These are phyloP conservation scores for Neolamprologus kungweensis DNA, from an alignment of 2,113 vertebrate species.

Conservation along the genomic window DNA sequence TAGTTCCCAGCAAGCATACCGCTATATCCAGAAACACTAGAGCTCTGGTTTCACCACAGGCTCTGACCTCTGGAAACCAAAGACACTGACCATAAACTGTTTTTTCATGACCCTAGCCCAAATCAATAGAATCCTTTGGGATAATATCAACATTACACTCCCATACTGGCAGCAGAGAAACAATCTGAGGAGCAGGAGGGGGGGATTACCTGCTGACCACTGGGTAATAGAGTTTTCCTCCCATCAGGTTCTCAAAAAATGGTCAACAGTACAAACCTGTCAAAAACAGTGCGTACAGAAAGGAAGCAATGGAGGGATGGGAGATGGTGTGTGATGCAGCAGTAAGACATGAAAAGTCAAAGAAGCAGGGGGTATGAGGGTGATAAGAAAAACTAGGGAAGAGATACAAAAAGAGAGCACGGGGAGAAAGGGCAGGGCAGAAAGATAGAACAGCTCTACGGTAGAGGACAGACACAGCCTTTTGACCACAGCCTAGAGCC, in stretches of 20 bases:
- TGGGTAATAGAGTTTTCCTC: slow-evolving; percentile 40
- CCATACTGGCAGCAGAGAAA: slow-evolving; percentile 39
- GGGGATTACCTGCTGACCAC: slow-evolving; percentile 31
- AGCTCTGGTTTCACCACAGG: slow-evolving; percentile 64
- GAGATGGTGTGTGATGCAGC: background rate
- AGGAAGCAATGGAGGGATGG: background rate
- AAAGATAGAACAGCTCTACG: slow-evolving; percentile 14
- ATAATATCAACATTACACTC: slow-evolving; percentile 64
- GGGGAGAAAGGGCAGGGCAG: background rate
- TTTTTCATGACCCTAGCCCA: slow-evolving; percentile 58
- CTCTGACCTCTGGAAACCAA: slow-evolving; percentile 69
- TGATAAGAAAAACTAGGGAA: background rate
- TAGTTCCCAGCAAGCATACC: slow-evolving; percentile 55
- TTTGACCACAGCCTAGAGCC: slow-evolving; percentile 55
- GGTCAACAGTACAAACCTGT: slow-evolving; percentile 20
- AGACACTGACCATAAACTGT: slow-evolving; percentile 65
- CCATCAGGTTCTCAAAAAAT: slow-evolving; percentile 18
- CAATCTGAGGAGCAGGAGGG: slow-evolving; percentile 33
- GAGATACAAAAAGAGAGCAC: background rate
- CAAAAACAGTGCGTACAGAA: slow-evolving; percentile 8
- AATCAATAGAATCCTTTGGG: slow-evolving; percentile 56
- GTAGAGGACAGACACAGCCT: slow-evolving; percentile 49
- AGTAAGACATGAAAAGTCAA: background rate
- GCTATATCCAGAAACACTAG: slow-evolving; percentile 51
- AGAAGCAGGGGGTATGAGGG: background rate